A percentile compares a stretch with the other conserved stretches of the same genome.
Evolutionary conservation across 2,888 invertebrate genomes (phyloP).

Genomic region (Noctua pronuba): DNA sequence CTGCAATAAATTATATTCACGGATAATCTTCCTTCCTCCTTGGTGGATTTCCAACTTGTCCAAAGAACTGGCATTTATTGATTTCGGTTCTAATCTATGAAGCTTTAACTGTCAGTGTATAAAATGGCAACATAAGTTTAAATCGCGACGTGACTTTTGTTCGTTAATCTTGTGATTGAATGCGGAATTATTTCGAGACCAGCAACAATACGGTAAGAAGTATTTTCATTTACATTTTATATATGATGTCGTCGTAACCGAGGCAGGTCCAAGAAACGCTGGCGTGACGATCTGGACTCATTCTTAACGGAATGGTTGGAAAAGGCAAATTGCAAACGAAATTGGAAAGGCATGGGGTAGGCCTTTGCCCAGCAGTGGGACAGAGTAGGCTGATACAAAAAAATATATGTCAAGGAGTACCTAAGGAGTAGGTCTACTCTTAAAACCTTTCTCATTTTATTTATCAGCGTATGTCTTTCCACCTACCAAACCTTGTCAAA

Average conservation of each 20-base stretch:
- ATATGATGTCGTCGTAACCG: not conserved
- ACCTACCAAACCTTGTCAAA: not conserved
- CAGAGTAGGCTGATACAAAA: too few relatives aligned
- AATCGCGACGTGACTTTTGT: not conserved
- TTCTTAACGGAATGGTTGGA: too few relatives aligned
- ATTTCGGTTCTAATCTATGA: constrained; percentile 48
- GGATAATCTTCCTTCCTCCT: constrained; percentile 46
- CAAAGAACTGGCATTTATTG: constrained; percentile 53
- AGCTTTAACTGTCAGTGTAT: constrained; percentile 47
- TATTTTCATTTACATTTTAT: not conserved
- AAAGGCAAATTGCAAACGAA: too few relatives aligned
- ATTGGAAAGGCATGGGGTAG: too few relatives aligned
- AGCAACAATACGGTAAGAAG: constrained; percentile 32
- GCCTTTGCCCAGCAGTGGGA: not conserved
- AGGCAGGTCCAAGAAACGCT: too few relatives aligned
- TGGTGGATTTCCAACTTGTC: constrained; percentile 50
- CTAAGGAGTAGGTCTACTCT: not conserved
- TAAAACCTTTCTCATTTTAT: not conserved
- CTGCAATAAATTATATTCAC: constrained; percentile 11
- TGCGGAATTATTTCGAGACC: constrained; percentile 11
- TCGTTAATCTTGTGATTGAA: constrained; percentile 21
- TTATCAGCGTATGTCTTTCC: too few relatives aligned
- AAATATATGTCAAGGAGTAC: too few relatives aligned
- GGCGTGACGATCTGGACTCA: too few relatives aligned
- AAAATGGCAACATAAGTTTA: constrained; percentile 43